These are phyloP conservation scores for Dreissena rostriformis DNA, from an alignment of 1,140 invertebrate genomes.

Conservation along the genomic window DNA sequence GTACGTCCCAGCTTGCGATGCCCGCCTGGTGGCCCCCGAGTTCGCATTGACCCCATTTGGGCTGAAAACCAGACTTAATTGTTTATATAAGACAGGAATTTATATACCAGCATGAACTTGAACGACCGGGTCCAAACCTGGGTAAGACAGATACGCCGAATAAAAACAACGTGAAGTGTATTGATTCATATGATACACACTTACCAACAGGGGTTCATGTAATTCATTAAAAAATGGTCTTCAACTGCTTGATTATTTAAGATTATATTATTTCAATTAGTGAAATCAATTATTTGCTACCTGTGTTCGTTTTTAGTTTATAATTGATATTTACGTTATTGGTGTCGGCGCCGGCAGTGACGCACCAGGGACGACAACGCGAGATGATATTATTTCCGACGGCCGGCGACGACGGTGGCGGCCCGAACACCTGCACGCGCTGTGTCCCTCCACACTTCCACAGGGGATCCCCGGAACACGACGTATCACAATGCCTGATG, in stretches of 20 bases:
- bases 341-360: conserved; percentile 64
- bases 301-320: no score
- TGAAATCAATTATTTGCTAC: no score
- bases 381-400: conserved; percentile 47
- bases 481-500: conserved; percentile 64
- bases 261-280: no score
- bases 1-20: conserved; percentile 57
- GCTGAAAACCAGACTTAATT: conserved; percentile 51
- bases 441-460: conserved; percentile 65
- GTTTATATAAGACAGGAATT: no score
- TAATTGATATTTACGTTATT: conserved; percentile 21
- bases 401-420: conserved; percentile 59
- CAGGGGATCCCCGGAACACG: conserved; percentile 63
- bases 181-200: no score
- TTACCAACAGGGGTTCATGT: no score
- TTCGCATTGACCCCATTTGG: conserved; percentile 70
- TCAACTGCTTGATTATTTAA: no score
- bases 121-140: no score
- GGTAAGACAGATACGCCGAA: no score
- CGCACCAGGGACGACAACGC: conserved; percentile 69
- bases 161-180: no score
- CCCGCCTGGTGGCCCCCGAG: conserved; percentile 15
- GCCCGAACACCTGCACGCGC: conserved; percentile 69
- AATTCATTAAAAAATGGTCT: no score
- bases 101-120: no score